Evolutionary conservation across 2,113 vertebrate species (phyloP).

Genomic region (Percina caprodes): DNA sequence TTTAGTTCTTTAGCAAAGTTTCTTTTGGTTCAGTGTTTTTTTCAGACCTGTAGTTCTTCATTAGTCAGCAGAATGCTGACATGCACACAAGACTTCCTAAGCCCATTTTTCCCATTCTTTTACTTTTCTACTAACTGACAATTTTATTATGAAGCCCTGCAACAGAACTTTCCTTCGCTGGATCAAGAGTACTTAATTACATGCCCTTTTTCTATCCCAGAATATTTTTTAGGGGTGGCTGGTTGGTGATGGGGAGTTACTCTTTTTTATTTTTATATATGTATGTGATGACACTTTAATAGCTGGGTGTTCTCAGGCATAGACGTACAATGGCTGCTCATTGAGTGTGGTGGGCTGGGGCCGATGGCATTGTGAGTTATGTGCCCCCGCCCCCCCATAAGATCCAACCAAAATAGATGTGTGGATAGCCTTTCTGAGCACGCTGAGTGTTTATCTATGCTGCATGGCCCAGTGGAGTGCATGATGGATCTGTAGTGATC

Average conservation of each 20-base stretch:
- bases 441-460: constrained; percentile 67
- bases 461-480: constrained; percentile 50
- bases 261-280: constrained; percentile 58
- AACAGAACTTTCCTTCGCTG: constrained; percentile 32
- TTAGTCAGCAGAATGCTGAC: constrained; percentile 13
- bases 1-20: background rate
- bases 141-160: constrained; percentile 20
- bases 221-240: constrained; percentile 4
- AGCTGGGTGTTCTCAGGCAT: constrained; percentile 71
- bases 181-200: constrained; percentile 50
- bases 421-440: constrained; percentile 59
- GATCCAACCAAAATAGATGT: constrained; percentile 64
- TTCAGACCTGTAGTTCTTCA: constrained; percentile 17
- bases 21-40: background rate
- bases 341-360: constrained; percentile 68
- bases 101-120: constrained; percentile 21
- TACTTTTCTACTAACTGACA: constrained; percentile 24
- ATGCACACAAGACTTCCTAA: constrained; percentile 2
- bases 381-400: constrained; percentile 45
- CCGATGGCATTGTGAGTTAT: constrained; percentile 76
- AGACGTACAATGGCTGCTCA: constrained; percentile 71
- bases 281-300: constrained; percentile 78
- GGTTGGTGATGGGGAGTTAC: constrained; percentile 7
- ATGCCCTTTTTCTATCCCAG: constrained; percentile 28
- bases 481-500: constrained; percentile 90